Base-by-base conservation (phyloP, 2,113 vertebrate species). In the Todiramphus chloris region DNA sequence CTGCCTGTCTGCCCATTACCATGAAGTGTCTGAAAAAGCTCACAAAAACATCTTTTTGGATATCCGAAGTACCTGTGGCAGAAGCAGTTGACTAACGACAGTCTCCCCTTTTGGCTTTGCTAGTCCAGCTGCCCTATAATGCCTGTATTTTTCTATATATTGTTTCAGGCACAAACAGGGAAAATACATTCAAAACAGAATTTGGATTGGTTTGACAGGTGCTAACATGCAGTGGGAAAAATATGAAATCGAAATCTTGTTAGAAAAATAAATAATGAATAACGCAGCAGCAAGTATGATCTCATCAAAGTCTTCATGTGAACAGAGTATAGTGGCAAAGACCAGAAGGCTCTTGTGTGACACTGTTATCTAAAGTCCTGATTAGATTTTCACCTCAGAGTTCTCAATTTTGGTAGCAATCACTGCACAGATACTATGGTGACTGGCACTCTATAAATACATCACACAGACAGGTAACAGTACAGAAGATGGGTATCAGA, bases 371-470 rank as follows among this genome's bases (percentile, higher is more conserved):
- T 95, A 44, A 96, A 96, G 84, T 74, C 83, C 87, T 95, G 94
- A 97, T 96, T 97, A 96, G 91, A 95, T 96, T 97, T 96, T 96
- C 94, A 94, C 95, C 94, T 91, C 96, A 79, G 89, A 95, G 96
- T 95, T 96, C 96, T 97, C 96, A 96, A 96, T 97, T 96, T 95
- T 96, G 95, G 96, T 92, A 94, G 96, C 93, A 96, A 95, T 96
- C 96, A 95, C 96, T 4, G 1, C 63, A 46, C 77, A 95, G 94
- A 95, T 79, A 96, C 89, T 89, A 63, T 80, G 83, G 86, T 91
- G 94, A 96, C 95, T 96, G 92, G 94, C 94, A 91, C 83, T 92
- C 91, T 91, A 91, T 94, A 96, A 96, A 91, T 92, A 94, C 92
- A 91, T 96, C 95, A 91, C 58, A 41, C 59, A 93, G 92, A 84